Base-by-base conservation (phyloP, 2,888 invertebrate species). In the Caenorhabditis sp. region DNA sequence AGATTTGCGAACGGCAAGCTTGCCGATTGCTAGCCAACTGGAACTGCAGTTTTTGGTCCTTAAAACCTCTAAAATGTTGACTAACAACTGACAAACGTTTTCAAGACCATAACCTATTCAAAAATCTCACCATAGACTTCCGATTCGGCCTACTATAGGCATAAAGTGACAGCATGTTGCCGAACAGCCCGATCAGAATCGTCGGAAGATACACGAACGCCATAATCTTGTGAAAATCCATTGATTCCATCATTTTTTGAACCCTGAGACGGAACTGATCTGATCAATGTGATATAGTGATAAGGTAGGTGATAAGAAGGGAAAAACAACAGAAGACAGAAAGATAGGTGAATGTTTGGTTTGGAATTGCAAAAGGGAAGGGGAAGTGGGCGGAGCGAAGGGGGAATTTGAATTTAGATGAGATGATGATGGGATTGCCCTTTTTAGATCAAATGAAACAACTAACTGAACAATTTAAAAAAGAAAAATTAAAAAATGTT, bases 151-250 rank as follows among this genome's bases (percentile, higher is more conserved):
- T 32, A 18, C 77, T 67, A 65, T 72, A 82, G 24, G 77, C 82
- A 32, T 77, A 77, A 15, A 77, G 28, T 15, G 82, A 82, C 51
- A 82, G n/a, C 11, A 44, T 32, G 11, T 82, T 82, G 22, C 82
- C 82, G 18, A 82, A 18, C 24, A 82, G 50, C 3, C 82, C 82
- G 18, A 82, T 61, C 4, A 82, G 26, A 18, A 82, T 78, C 4
- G 76, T 76, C 15, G 81, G 81, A 2, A 81, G 55, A 37, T 81
- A 81, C 15, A 81, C 50, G 28, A 76, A 81, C 3, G 81, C 70
- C 81, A 81, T 81, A n/a, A 76, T 67, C 40, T 65, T 65, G 24
- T 70, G 81, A 53, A 81, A 81, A 60, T 76, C 76, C 70, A 70
- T 76, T 2, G 81, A 81, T 47, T 76, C 65, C 76, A 81, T 81